phyloP scores from a whole-genome alignment of 2,797 vertebrate genomes.

The Neoniphon sammara region DNA sequence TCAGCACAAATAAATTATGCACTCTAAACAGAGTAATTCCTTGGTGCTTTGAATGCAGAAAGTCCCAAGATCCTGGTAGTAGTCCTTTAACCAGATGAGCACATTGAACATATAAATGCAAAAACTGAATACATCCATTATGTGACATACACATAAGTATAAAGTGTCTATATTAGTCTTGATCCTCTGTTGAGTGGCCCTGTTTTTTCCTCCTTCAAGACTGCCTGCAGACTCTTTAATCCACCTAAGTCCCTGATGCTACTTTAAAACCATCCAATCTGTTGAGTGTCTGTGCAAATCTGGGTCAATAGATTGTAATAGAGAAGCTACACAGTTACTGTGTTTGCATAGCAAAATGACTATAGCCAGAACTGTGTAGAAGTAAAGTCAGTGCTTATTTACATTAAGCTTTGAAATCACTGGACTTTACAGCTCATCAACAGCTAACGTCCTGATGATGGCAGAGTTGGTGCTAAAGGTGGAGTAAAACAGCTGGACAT shows the following conservation, averaged over 20 bases:
- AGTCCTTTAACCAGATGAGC: neutral
- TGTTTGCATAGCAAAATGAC: neutral
- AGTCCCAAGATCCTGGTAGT: neutral
- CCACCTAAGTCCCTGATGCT: slow-evolving; percentile 74
- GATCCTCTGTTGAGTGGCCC: slow-evolving; percentile 23
- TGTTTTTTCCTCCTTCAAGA: slow-evolving; percentile 45
- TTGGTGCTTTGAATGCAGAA: neutral
- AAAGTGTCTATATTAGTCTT: neutral
- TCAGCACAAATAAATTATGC: neutral
- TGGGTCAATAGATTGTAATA: slow-evolving; percentile 65
- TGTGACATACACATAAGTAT: neutral
- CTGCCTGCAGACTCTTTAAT: slow-evolving; percentile 71
- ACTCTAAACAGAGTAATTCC: neutral
- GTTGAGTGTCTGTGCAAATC: slow-evolving; percentile 70
- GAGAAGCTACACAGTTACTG: slow-evolving; percentile 12
- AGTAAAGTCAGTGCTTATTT: neutral
- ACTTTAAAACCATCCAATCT: slow-evolving; percentile 79
- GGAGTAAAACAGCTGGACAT: neutral
- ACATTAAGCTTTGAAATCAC: neutral
- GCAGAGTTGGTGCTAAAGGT: neutral
- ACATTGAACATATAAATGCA: neutral
- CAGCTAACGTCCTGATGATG: neutral
- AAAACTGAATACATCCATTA: neutral
- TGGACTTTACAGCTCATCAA: neutral
- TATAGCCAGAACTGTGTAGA: neutral